Evolutionary conservation across 1,140 invertebrate genomes (phyloP), one percentile per base, ranked within the genome.

Genomic region (Drosophila teissieri): DNA sequence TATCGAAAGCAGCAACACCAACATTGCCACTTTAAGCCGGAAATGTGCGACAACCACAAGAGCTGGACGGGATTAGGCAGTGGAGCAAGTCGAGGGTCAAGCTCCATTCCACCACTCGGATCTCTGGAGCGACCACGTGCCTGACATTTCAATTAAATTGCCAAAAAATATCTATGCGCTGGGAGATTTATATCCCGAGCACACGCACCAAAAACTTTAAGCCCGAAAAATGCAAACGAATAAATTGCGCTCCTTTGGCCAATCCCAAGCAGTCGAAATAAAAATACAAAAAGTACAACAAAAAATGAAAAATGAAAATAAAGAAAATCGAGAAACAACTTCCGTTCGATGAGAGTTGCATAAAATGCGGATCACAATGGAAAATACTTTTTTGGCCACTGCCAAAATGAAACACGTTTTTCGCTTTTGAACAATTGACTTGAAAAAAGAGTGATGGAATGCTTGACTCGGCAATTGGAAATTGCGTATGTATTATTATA

Each of bases 101-200:
- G 65, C 64, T 53, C 34, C 36, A 64, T 2, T 42, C 24, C 36
- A n/a, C 22, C 36, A 36, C 4, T 4, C 39, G 7, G 8, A 62
- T 53, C 34, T 70, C 36, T 19, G 36, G 24, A 40, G 39, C 58
- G 36, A 57, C 73, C 74, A 77, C 73, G 74, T 77, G 74, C 73
- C 73, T 77, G 74, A 77, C 73, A 77, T 77, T 77, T 77, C 73
- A 77, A 77, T 77, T 77, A 77, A 77, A 77, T 77, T 69, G 74
- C 74, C 74, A 77, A 77, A 77, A 77, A 69, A 77, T 60, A 51
- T 68, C 51, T 61, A 61, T 57, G 40, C 31, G 19, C 14, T 57
- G 64, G 10, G 36, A 52, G 48, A 75, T 67, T 52, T 76, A 68
- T 67, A 76, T 17, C 61, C 6, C 42, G 27, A 15, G 64, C 11